Percentiles rank a stretch among this genome's conserved stretches.
phyloP scores from a whole-genome alignment of 2,888 invertebrate species.

The Coenonympha glycerion region DNA sequence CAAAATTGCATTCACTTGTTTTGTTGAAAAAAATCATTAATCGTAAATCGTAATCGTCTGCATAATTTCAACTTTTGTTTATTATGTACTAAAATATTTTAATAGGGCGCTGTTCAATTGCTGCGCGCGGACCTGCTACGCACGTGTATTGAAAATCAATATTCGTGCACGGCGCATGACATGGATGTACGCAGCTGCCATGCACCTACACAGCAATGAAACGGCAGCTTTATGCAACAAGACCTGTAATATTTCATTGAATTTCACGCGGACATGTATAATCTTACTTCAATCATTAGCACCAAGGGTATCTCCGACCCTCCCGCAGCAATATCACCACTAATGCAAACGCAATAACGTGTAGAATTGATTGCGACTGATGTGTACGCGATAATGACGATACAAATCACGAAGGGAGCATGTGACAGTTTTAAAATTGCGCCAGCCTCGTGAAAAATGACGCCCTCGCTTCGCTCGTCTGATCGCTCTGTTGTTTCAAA shows the following conservation, averaged over 20 bases:
- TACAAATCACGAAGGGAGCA: slow-evolving; percentile 38
- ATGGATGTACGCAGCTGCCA: no score
- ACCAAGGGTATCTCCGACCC: slow-evolving; percentile 1
- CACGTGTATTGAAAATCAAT: no score
- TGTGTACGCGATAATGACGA: slow-evolving; percentile 35
- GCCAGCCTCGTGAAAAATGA: slow-evolving; percentile 43
- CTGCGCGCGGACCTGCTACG: no score
- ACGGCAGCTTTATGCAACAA: no score
- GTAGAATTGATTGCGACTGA: slow-evolving; percentile 17
- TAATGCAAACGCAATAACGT: slow-evolving; percentile 20
- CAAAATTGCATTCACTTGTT: slow-evolving; percentile 8
- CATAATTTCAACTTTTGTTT: slow-evolving; percentile 27
- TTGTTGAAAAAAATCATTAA: slow-evolving; percentile 11
- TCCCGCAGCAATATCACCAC: slow-evolving; percentile 17
- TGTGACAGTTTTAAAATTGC: slow-evolving; percentile 52
- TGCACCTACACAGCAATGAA: no score
- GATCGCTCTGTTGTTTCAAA: slow-evolving; percentile 23
- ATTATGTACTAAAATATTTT: no score
- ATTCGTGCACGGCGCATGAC: no score
- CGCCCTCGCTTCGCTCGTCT: slow-evolving; percentile 19
- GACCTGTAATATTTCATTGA: slow-evolving; percentile 29
- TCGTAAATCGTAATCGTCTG: slow-evolving; percentile 20
- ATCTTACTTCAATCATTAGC: slow-evolving; percentile 25
- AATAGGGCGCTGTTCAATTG: no score
- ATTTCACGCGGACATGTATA: slow-evolving; percentile 27